Base-by-base conservation (phyloP, 1,140 invertebrate species). In the Papilio glaucus region DNA sequence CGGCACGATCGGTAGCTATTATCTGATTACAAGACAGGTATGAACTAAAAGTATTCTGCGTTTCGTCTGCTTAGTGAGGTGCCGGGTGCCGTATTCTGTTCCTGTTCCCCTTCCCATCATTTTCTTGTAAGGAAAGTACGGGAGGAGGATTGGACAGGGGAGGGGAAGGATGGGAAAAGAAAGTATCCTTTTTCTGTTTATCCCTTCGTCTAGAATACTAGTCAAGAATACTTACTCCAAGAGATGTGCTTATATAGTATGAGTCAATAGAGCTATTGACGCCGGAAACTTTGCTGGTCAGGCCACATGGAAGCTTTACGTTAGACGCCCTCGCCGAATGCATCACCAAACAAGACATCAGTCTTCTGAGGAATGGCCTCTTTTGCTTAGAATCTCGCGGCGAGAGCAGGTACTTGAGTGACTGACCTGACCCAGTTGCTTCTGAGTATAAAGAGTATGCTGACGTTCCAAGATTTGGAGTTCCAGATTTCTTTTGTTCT, bases 391-490 rank as follows among this genome's bases (percentile, higher is more conserved):
- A 53, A 13, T 84, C 77, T 21, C 45, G 60, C 6, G 65, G 72
- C 24, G 63, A 71, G 24, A 70, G 62, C 18, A 69, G 41, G 18
- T 72, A 72, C 29, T 82, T 75, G 1, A 72, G 29, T 29, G 74
- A 79, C 71, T 75, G 63, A 24, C 72, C 74, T 24, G 72, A 49
- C 13, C 73, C 60, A 4, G 33, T 78, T 21, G 60, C 68, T 65
- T 82, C 70, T 18, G 84, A 81, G 29, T 74, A 78, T 12, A 85
- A 69, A 0, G 89, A 88, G 63, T 74, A 80, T 1, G 71, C 74
- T 1, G 89, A 90, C 13, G 88, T 86, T 9, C 87, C 89, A 57
- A 91, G 73, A 73, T 91, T 91, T 7, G 89, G 88, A 10, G 87
- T 89, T 8, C 60, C 72, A 13, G 79, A 78, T 80, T 81, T 89